phyloP scores from a whole-genome alignment of 2,113 vertebrate species.

The Sylvia atricapilla region DNA sequence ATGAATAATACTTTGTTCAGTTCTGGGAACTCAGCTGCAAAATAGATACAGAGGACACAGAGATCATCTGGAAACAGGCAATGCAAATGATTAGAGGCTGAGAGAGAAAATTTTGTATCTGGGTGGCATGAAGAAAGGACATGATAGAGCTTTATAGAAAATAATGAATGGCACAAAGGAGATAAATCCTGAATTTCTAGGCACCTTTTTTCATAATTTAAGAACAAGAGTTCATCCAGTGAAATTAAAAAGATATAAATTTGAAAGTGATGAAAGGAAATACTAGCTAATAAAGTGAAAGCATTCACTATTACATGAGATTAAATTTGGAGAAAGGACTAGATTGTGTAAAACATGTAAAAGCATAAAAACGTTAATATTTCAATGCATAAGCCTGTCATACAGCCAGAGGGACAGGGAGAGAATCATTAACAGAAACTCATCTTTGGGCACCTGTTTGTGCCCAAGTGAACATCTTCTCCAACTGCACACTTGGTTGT shows the following conservation, averaged over 20 bases:
- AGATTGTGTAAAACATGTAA: background rate
- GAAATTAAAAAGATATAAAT: constrained; percentile 14
- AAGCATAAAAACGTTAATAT: background rate
- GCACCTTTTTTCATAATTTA: background rate
- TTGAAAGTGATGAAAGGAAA: background rate
- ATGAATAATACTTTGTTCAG: background rate
- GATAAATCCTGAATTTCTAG: background rate
- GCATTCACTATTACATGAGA: background rate
- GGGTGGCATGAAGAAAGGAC: background rate
- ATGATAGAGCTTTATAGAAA: background rate
- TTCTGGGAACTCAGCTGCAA: background rate
- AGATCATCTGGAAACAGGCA: background rate
- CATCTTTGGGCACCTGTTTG: background rate
- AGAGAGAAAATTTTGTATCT: background rate
- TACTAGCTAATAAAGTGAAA: background rate
- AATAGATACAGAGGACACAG: background rate
- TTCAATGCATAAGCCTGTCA: background rate
- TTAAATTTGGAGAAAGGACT: constrained; percentile 2
- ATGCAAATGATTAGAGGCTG: background rate
- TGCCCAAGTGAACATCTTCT: background rate
- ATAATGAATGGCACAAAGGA: background rate
- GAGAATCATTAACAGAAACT: background rate
- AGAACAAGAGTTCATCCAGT: background rate
- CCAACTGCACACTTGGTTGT: background rate
- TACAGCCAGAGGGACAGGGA: background rate